A percentile compares a stretch with the other conserved stretches of the same genome.
Conservation (phyloP, 2,113 vertebrate species). For the Plecturocebus donacophilus region DNA sequence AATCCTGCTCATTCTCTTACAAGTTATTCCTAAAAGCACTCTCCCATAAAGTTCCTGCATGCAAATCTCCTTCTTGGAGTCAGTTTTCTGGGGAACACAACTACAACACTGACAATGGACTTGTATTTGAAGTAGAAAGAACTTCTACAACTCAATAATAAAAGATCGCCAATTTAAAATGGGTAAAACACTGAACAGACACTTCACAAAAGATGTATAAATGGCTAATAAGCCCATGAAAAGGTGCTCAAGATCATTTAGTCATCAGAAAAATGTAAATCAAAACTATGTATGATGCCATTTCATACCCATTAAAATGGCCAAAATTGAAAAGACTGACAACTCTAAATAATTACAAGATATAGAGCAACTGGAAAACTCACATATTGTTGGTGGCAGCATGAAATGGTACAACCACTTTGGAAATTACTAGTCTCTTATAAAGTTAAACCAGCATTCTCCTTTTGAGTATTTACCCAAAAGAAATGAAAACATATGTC, state of each 20-base stretch:
- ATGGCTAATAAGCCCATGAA: neutral
- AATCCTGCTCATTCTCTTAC: neutral
- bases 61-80: neutral
- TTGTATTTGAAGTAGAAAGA: slow-evolving; percentile 18
- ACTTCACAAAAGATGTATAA: neutral
- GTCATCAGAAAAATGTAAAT: neutral
- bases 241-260: neutral
- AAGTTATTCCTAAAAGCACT: neutral
- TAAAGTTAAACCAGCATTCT: neutral
- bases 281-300: neutral
- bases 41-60: neutral
- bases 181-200: neutral
- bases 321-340: neutral
- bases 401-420: neutral
- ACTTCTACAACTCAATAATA: neutral
- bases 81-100: neutral
- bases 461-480: neutral
- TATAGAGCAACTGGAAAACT: neutral
- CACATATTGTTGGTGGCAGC: neutral
- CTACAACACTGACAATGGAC: neutral
- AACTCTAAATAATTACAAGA: neutral
- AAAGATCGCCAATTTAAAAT: neutral
- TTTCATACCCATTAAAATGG: neutral
- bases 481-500: neutral
- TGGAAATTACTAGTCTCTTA: neutral